Conservation (phyloP, 37 sponge, comb jelly and placozoan genomes). For the Haliclona indistincta region DNA sequence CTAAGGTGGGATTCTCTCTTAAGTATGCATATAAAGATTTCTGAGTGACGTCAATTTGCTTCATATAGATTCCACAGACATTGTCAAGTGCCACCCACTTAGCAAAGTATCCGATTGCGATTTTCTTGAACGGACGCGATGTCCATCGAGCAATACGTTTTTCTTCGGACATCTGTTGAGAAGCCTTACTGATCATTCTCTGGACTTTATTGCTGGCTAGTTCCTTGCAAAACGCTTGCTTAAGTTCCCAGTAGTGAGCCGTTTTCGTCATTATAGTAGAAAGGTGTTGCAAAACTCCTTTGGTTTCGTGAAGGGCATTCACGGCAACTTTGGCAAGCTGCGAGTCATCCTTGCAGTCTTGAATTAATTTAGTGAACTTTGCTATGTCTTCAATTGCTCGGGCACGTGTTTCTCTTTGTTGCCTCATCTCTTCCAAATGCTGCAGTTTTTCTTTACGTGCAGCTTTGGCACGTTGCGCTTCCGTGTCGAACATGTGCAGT, state of each 20-base stretch:
- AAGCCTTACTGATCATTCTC: conserved; percentile 21
- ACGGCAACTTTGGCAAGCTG: conserved; percentile 32
- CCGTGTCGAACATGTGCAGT: no score
- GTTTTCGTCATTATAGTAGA: conserved; percentile 63
- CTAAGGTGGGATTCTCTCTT: conserved; percentile 45
- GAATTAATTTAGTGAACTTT: conserved; percentile 17
- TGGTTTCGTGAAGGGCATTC: conserved; percentile 54
- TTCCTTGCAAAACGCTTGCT: conserved; percentile 51
- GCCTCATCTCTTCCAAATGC: conserved; percentile 9
- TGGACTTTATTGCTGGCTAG: conserved; percentile 24
- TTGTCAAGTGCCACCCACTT: conserved; percentile 67
- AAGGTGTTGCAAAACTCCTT: conserved; percentile 47
- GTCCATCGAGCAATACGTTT: conserved; percentile 51
- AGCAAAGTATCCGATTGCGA: conserved; percentile 48
- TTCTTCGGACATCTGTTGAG: conserved; percentile 28
- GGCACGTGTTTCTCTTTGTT: conserved; percentile 15
- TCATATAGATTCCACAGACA: conserved; percentile 43
- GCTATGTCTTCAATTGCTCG: conserved; percentile 22
- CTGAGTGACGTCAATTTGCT: conserved; percentile 51
- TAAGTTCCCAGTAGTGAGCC: conserved; percentile 60
- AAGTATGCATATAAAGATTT: conserved; percentile 53
- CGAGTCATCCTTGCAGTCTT: conserved; percentile 19
- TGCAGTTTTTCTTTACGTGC: neutral
- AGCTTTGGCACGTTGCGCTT: neutral
- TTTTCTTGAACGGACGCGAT: conserved; percentile 21